Conservation (phyloP, 2,888 invertebrate genomes). For the Habroteleia sp. region DNA sequence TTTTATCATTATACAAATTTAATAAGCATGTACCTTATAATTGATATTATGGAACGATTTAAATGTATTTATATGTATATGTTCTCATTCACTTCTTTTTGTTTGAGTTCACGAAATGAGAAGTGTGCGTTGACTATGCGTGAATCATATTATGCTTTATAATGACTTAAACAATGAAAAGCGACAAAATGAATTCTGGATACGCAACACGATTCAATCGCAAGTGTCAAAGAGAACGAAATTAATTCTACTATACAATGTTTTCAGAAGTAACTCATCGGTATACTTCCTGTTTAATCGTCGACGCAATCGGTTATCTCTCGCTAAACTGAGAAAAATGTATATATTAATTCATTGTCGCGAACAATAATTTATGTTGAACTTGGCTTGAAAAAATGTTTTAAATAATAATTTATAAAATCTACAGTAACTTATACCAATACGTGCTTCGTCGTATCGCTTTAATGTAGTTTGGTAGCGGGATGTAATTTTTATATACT, state of each 20-base stretch:
- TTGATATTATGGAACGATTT: slow-evolving; percentile 59
- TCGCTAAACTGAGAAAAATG: slow-evolving; percentile 17
- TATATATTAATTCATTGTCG: background rate
- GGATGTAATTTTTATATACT: background rate
- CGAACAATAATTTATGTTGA: background rate
- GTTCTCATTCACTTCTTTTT: slow-evolving; percentile 36
- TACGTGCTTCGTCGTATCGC: too few relatives aligned
- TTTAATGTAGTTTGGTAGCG: too few relatives aligned
- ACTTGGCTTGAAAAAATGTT: too few relatives aligned
- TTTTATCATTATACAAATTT: slow-evolving; percentile 54
- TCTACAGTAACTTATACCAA: too few relatives aligned
- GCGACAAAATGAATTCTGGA: slow-evolving; percentile 39
- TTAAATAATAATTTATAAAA: too few relatives aligned
- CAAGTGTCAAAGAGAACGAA: slow-evolving; percentile 33
- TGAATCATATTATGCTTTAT: slow-evolving; percentile 26
- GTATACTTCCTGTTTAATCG: slow-evolving; percentile 32
- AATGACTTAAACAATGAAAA: slow-evolving; percentile 36
- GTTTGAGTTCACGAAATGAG: slow-evolving; percentile 35
- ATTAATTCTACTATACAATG: slow-evolving; percentile 55
- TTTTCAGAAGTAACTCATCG: slow-evolving; percentile 32
- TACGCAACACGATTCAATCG: slow-evolving; percentile 28
- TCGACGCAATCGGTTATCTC: slow-evolving; percentile 8
- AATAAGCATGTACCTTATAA: slow-evolving; percentile 52
- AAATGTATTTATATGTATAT: slow-evolving; percentile 52
- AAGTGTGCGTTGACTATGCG: slow-evolving; percentile 50